phyloP scores from a whole-genome alignment of 2,888 invertebrate genomes.

The Andrena dorsata region DNA sequence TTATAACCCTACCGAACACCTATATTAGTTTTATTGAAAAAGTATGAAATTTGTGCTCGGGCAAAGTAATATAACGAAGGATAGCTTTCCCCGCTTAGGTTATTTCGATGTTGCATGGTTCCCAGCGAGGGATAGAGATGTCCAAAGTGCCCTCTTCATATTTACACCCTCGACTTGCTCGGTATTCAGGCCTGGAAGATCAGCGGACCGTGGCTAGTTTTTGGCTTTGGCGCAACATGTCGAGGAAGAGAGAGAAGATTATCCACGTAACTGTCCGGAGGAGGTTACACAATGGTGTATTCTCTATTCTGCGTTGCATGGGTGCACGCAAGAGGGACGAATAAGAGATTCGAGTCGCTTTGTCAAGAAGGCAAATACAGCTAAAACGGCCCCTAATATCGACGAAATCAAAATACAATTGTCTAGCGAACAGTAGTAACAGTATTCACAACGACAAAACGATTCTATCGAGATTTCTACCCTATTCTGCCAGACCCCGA shows the following conservation, averaged over 20 bases:
- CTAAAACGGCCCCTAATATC: constrained; percentile 82
- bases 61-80: no score
- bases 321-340: constrained; percentile 37
- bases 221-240: constrained; percentile 82
- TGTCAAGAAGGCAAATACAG: constrained; percentile 84
- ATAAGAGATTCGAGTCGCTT: constrained; percentile 82
- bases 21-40: no score
- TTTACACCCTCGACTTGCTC: constrained; percentile 47
- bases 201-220: constrained; percentile 74
- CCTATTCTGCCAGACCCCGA: neutral
- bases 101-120: neutral
- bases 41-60: no score
- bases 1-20: no score
- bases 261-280: constrained; percentile 82
- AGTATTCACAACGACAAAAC: constrained; percentile 8
- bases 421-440: constrained; percentile 56
- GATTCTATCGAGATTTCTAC: neutral
- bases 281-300: constrained; percentile 56
- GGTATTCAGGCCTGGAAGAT: constrained; percentile 31
- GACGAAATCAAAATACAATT: constrained; percentile 82
- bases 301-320: constrained; percentile 44
- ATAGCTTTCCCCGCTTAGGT: neutral
- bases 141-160: neutral
- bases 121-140: constrained; percentile 6
- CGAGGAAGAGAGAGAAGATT: constrained; percentile 75